Conservation (phyloP, 1,140 invertebrate genomes). For the Choristoneura fumiferana region DNA sequence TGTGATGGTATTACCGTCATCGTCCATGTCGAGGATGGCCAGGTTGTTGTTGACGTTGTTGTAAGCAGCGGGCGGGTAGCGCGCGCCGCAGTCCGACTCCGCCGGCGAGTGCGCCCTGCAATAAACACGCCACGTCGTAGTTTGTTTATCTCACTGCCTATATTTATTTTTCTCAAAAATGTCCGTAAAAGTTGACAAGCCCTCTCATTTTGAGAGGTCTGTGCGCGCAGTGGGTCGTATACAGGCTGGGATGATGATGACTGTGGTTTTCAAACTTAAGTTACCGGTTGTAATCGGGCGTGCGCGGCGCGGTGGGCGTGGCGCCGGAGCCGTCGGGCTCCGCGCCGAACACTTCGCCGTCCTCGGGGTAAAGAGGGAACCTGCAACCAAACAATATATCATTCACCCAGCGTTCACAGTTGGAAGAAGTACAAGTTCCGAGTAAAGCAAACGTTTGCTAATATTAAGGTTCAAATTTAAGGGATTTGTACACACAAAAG, state of each 20-base stretch:
- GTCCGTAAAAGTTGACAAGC: too few species aligned
- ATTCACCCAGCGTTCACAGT: too few species aligned
- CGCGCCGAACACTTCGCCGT: constrained; percentile 50
- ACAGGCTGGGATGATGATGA: too few species aligned
- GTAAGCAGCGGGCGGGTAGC: constrained; percentile 42
- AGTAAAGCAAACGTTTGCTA: too few species aligned
- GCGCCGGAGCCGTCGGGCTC: constrained; percentile 69
- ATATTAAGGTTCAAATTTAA: too few species aligned
- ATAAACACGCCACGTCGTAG: constrained; percentile 4
- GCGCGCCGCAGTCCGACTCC: constrained; percentile 23
- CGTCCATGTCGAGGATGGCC: constrained; percentile 73
- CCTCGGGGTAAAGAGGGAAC: constrained; percentile 68
- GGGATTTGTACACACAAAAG: too few species aligned
- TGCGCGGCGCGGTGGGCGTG: constrained; percentile 82
- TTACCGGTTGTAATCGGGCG: constrained; percentile 72
- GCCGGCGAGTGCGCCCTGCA: constrained; percentile 26
- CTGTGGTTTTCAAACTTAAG: too few species aligned
- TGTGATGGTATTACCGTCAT: constrained; percentile 42
- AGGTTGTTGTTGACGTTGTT: constrained; percentile 68
- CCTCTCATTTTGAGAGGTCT: too few species aligned
- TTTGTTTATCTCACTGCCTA: too few species aligned
- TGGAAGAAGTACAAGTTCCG: too few species aligned
- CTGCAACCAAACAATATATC: constrained; percentile 34
- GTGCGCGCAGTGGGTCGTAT: too few species aligned
- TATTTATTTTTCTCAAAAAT: too few species aligned